Evolutionary conservation across 2,113 vertebrate species (phyloP).

Genomic region (Passer montanus): DNA sequence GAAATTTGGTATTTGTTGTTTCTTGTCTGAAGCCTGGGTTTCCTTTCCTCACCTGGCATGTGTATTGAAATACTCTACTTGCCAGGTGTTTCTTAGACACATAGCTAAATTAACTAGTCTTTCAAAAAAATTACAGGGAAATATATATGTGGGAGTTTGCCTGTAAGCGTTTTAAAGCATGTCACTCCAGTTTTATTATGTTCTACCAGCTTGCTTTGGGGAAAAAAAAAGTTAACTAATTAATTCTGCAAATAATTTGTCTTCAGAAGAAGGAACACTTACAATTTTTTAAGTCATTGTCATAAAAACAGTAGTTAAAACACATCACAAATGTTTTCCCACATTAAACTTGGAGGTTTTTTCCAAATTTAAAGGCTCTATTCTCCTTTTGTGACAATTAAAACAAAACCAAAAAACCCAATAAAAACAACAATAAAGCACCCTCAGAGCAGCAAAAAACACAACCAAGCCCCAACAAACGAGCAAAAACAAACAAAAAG

Average conservation of each 20-base stretch:
- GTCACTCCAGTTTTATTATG: not conserved
- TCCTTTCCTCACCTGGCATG: not conserved
- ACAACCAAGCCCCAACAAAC: not conserved
- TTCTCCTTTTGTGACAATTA: not conserved
- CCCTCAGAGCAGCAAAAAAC: not conserved
- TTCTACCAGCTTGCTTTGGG: not conserved
- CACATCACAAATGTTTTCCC: not conserved
- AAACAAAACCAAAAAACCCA: rapidly evolving
- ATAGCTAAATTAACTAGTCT: not conserved
- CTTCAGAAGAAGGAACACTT: not conserved
- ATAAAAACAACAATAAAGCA: not conserved
- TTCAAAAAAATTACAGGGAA: not conserved
- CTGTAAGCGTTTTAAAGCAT: not conserved
- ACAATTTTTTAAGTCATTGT: not conserved
- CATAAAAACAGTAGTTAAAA: not conserved
- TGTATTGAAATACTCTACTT: not conserved
- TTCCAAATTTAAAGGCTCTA: not conserved
- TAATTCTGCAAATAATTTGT: not conserved
- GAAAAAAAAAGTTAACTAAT: not conserved
- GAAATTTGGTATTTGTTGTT: not conserved
- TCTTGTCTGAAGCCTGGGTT: not conserved
- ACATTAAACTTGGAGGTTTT: not conserved
- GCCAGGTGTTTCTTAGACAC: not conserved
- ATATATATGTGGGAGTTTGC: not conserved
- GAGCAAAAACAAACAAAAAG: not conserved